Percentiles rank a stretch among this genome's conserved stretches.
phyloP scores from a whole-genome alignment of 2,888 invertebrate genomes.

The Ophioninae sp. region DNA sequence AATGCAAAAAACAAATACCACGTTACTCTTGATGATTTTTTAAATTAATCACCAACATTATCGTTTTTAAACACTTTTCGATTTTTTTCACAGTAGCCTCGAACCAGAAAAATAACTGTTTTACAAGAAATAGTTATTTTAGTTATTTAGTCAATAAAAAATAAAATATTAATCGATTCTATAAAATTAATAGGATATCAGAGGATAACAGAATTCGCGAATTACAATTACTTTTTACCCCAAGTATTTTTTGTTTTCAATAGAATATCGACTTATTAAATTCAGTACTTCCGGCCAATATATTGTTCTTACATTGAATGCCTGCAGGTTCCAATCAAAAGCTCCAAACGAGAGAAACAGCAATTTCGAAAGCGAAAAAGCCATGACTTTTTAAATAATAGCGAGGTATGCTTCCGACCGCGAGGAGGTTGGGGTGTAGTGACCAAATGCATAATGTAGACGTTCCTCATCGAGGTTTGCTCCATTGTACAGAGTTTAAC shows the following conservation, averaged over 20 bases:
- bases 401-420: background rate
- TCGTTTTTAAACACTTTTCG: too few relatives aligned
- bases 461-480: conserved; percentile 3
- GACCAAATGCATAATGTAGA: conserved; percentile 4
- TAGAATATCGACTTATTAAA: background rate
- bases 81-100: too few relatives aligned
- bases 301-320: background rate
- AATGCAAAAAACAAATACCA: too few relatives aligned
- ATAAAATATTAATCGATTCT: background rate
- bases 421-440: background rate
- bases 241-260: too few relatives aligned
- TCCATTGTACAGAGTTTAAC: conserved; percentile 39
- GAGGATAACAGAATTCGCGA: too few relatives aligned
- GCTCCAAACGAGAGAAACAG: background rate
- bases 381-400: background rate
- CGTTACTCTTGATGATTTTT: too few relatives aligned
- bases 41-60: too few relatives aligned
- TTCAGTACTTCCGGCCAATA: background rate
- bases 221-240: too few relatives aligned
- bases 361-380: background rate
- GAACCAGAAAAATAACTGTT: too few relatives aligned
- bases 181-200: too few relatives aligned
- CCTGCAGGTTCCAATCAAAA: background rate
- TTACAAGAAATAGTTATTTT: too few relatives aligned
- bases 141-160: background rate